Evolutionary conservation across 2,113 vertebrate genomes (phyloP), one percentile per base, ranked within the genome.

Genomic region (Tiliqua scincoides): DNA sequence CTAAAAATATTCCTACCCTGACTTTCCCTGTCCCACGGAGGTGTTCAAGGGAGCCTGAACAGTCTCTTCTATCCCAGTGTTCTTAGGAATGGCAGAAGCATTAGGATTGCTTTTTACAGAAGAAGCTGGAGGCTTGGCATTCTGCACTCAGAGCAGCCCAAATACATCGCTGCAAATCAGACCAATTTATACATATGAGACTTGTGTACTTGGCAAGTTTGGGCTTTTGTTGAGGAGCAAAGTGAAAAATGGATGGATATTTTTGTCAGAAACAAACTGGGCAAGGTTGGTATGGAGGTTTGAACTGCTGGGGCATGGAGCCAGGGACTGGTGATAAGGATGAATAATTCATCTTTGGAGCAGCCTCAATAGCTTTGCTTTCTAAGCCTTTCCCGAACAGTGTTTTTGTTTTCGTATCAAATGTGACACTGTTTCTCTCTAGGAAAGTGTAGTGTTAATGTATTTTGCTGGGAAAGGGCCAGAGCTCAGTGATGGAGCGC

Each of bases 101-200:
- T 76, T n/a, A n/a, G n/a, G n/a, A n/a, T n/a, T n/a, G n/a, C 89
- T 89, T 78, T 30, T 52, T 70, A 61, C 62, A 78, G 54, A 78
- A 35, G 48, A 84, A 63, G 68, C 67, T 35, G 63, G 25, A 35
- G 30, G 12, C 48, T 8, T 15, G 35, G 6, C 59, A 32, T 81
- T 68, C 18, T 81, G 37, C n/a, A 1, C 25, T 65, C 27, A 17
- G 4, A 65, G 25, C 40, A 67, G 54, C 48, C n/a, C 25, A 67
- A 40, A 37, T 48, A 67, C 37, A 37, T 48, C 11, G 23, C 9
- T 20, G 32, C 79, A 82, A 48, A 35, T 81, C 9, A 25, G 4
- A 6, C 6, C 1, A 11, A 30, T 17, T n/a, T 67, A 25, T 32
- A 27, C 27, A n/a, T n/a, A 68, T 65, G 27, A 20, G 43, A 48